Evolutionary conservation across 2,113 vertebrate species (phyloP).

Genomic region (Brachionichthys hirsutus): DNA sequence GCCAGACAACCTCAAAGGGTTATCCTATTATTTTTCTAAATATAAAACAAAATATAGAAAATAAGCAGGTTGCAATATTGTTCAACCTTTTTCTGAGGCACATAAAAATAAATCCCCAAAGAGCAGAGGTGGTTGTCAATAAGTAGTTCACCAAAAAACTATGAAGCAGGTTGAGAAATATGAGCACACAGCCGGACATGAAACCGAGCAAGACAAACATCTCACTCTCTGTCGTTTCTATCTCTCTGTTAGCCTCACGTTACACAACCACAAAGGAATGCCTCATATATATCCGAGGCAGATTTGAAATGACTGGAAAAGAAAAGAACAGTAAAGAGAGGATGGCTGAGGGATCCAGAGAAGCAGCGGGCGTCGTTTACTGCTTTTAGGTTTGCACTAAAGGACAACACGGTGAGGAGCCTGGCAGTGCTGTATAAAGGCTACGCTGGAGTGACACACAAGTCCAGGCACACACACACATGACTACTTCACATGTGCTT

Average conservation of each 20-base stretch:
- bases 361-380: constrained; percentile 39
- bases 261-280: constrained; percentile 68
- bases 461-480: constrained; percentile 40
- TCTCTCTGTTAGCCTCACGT: constrained; percentile 39
- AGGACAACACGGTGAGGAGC: constrained; percentile 36
- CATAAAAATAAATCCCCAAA: constrained; percentile 22
- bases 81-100: constrained; percentile 18
- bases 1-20: no score
- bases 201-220: constrained; percentile 45
- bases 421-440: constrained; percentile 28
- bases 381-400: constrained; percentile 36
- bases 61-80: no score
- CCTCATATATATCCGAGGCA: constrained; percentile 52
- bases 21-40: no score
- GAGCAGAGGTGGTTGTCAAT: constrained; percentile 47
- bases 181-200: constrained; percentile 53
- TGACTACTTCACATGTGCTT: constrained; percentile 52
- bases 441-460: constrained; percentile 34
- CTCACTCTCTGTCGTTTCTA: constrained; percentile 5
- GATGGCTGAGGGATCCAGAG: constrained; percentile 23
- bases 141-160: constrained; percentile 54
- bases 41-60: no score
- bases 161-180: constrained; percentile 51
- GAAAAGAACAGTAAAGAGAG: constrained; percentile 23
- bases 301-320: constrained; percentile 48